Percentiles rank a stretch among this genome's conserved stretches.
Conservation (phyloP, 2,113 vertebrate species). For the Plotosus lineatus region DNA sequence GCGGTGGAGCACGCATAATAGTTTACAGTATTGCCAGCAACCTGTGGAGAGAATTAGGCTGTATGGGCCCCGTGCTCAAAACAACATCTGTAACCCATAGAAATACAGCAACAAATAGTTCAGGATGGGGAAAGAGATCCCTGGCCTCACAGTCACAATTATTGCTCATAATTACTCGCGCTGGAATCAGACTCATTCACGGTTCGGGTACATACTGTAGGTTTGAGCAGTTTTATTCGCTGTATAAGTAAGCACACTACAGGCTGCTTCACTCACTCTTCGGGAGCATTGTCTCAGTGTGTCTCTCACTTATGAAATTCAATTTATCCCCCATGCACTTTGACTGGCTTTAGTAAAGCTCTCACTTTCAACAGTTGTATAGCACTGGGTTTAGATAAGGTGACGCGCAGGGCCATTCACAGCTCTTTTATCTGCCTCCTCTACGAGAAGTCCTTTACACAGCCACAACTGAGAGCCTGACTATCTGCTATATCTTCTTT, state of each 20-base stretch:
- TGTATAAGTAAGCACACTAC: background rate
- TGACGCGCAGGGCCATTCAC: constrained; percentile 62
- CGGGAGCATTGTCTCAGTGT: constrained; percentile 43
- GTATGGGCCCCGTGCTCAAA: constrained; percentile 44
- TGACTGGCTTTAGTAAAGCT: constrained; percentile 56
- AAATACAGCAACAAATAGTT: constrained; percentile 41
- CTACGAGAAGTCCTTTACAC: constrained; percentile 63
- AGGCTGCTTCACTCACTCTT: constrained; percentile 22
- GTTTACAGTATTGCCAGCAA: constrained; percentile 78
- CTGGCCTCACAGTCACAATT: constrained; percentile 2
- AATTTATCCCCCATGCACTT: constrained; percentile 54
- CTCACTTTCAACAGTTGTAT: constrained; percentile 59
- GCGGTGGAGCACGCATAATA: constrained; percentile 70
- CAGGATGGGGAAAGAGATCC: constrained; percentile 7
- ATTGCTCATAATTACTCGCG: constrained; percentile 14
- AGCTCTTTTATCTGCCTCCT: constrained; percentile 65
- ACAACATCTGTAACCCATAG: constrained; percentile 56
- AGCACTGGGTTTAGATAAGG: constrained; percentile 64
- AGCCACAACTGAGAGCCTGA: constrained; percentile 52
- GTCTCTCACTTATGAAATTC: constrained; percentile 53
- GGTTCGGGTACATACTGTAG: background rate
- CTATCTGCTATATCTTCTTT: constrained; percentile 38
- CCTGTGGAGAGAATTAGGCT: constrained; percentile 57
- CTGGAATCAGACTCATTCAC: constrained; percentile 3
- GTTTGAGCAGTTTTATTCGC: constrained; percentile 2